Percentiles rank a stretch among this genome's conserved stretches.
These are phyloP conservation scores for Hypolimnas misippus DNA, from an alignment of 2,888 invertebrate species.

Conservation along the genomic window DNA sequence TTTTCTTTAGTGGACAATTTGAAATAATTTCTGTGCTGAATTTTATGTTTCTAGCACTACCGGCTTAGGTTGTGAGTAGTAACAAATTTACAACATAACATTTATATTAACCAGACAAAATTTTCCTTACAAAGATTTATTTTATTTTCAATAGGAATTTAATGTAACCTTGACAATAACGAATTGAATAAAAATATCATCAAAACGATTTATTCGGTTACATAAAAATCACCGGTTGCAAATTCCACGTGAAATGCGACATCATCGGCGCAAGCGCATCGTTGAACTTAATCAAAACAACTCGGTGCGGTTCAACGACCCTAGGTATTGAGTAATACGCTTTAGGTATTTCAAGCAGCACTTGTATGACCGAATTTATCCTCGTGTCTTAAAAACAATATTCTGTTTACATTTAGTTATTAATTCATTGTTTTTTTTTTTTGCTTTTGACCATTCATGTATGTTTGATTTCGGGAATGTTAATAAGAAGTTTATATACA, in stretches of 20 bases:
- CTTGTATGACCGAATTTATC: slow-evolving; percentile 34
- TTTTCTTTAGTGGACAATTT: too few relatives aligned
- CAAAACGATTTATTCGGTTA: not conserved
- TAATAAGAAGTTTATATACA: too few relatives aligned
- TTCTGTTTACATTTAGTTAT: not conserved
- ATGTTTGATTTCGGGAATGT: too few relatives aligned
- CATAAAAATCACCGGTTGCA: not conserved
- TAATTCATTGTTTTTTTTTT: too few relatives aligned
- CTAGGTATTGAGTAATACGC: slow-evolving; percentile 42
- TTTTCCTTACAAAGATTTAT: not conserved
- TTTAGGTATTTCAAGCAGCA: slow-evolving; percentile 40
- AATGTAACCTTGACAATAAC: not conserved
- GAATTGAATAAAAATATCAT: not conserved
- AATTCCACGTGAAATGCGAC: slow-evolving; percentile 12
- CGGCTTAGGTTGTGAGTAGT: too few relatives aligned
- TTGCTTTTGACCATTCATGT: too few relatives aligned
- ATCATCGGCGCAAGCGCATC: slow-evolving; percentile 24
- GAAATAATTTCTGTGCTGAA: too few relatives aligned
- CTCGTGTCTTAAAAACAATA: slow-evolving; percentile 17
- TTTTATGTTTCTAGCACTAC: too few relatives aligned
- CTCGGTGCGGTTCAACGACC: slow-evolving; percentile 42
- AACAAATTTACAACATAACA: too few relatives aligned
- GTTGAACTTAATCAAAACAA: slow-evolving; percentile 40
- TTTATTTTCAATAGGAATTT: too few relatives aligned
- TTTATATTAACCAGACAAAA: too few relatives aligned